Conservation (phyloP, 2,797 vertebrate genomes). For the Notolabrus celidotus region DNA sequence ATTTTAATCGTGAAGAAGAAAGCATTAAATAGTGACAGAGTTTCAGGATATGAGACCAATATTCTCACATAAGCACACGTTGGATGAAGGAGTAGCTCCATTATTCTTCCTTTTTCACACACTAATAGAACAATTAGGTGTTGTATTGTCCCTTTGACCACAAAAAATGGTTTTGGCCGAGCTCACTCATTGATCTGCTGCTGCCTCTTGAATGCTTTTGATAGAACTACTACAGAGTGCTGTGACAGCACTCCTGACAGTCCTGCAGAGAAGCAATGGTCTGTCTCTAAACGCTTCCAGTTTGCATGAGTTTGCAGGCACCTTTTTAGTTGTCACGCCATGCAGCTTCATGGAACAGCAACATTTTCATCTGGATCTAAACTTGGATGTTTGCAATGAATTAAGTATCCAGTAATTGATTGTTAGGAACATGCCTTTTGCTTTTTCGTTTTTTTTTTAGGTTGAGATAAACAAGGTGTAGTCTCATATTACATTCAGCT, state of each 20-base stretch:
- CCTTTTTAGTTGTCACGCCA: slow-evolving; percentile 4
- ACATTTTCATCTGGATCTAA: not conserved
- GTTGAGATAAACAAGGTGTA: no score
- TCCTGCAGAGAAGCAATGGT: slow-evolving; percentile 45
- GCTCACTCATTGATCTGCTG: slow-evolving; percentile 49
- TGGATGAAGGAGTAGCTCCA: slow-evolving; percentile 1
- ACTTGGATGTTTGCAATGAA: no score
- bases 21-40: not conserved
- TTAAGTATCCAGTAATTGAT: no score
- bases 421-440: no score
- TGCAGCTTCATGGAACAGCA: slow-evolving; percentile 7
- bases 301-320: slow-evolving; percentile 31
- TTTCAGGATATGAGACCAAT: not conserved
- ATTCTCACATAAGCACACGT: slow-evolving; percentile 7
- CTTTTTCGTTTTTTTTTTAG: no score
- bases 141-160: slow-evolving; percentile 35
- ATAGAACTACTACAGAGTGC: slow-evolving; percentile 29
- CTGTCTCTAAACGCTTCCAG: slow-evolving; percentile 33
- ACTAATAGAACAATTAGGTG: slow-evolving; percentile 32
- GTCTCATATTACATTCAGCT: no score
- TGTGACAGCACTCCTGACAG: slow-evolving; percentile 39
- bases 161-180: slow-evolving; percentile 31
- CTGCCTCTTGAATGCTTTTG: slow-evolving; percentile 45
- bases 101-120: slow-evolving; percentile 24
- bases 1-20: not conserved